Evolutionary conservation across 2,888 invertebrate species (phyloP).

Genomic region (Leptinotarsa tumamoca): DNA sequence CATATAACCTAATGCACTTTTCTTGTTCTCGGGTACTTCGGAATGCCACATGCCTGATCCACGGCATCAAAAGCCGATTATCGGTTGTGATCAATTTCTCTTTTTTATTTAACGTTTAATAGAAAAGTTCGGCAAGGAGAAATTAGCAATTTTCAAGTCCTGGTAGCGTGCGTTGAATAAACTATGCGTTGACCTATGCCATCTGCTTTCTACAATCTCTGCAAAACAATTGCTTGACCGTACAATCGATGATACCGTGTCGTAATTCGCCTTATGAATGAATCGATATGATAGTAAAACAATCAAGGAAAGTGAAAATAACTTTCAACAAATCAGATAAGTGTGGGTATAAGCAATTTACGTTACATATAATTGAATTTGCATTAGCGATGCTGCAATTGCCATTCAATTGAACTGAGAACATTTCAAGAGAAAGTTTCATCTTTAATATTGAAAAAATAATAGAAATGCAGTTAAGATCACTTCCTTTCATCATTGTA

Average conservation of each 20-base stretch:
- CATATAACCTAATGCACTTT: constrained; percentile 16
- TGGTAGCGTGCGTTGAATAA: background rate
- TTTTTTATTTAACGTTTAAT: constrained; percentile 26
- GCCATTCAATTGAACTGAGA: background rate
- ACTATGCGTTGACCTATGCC: constrained; percentile 21
- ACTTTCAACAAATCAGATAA: constrained; percentile 5
- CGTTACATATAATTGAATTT: constrained; percentile 2
- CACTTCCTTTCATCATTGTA: background rate
- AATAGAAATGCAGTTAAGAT: background rate
- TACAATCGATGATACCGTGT: constrained; percentile 21
- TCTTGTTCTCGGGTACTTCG: background rate
- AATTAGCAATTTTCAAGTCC: constrained; percentile 18
- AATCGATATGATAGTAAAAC: constrained; percentile 18
- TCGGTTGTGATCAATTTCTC: constrained; percentile 26
- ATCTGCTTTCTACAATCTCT: constrained; percentile 30
- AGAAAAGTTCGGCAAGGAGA: constrained; percentile 25
- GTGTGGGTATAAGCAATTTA: constrained; percentile 5
- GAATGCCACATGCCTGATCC: constrained; percentile 17
- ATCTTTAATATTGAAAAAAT: background rate
- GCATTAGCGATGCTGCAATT: background rate
- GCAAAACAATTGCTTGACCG: constrained; percentile 23
- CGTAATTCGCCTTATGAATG: constrained; percentile 1
- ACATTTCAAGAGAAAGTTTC: constrained; percentile 5
- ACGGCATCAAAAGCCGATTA: constrained; percentile 7
- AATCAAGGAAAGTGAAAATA: constrained; percentile 26